phyloP scores from a whole-genome alignment of 2,888 invertebrate species.

The Xanthorhoe spadicearia region DNA sequence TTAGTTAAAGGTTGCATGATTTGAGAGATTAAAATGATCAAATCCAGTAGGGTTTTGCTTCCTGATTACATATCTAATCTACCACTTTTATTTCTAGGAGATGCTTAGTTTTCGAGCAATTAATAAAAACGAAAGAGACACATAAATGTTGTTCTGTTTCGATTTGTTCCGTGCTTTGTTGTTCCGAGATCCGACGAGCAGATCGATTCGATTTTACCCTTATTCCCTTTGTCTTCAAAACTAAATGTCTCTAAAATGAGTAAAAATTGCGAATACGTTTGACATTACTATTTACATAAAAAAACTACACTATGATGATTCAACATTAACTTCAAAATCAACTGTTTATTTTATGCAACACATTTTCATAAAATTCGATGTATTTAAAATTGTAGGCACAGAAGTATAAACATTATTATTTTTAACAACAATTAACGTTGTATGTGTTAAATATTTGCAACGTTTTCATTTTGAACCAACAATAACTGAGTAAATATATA shows the following conservation, averaged over 20 bases:
- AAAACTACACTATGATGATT: background rate
- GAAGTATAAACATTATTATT: slow-evolving; percentile 15
- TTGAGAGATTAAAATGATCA: too few relatives aligned
- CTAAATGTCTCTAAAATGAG: too few relatives aligned
- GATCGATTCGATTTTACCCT: background rate
- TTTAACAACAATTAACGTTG: slow-evolving; percentile 20
- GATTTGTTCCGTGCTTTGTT: too few relatives aligned
- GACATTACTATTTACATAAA: background rate
- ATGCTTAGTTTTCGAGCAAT: too few relatives aligned
- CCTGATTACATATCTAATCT: too few relatives aligned
- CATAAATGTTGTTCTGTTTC: too few relatives aligned
- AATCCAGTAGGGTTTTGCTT: too few relatives aligned
- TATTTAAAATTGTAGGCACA: slow-evolving; percentile 24
- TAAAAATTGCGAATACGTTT: background rate
- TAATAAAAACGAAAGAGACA: too few relatives aligned
- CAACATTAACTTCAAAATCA: slow-evolving; percentile 2
- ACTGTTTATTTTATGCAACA: slow-evolving; percentile 2
- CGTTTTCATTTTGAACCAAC: slow-evolving; percentile 12
- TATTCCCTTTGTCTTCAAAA: too few relatives aligned
- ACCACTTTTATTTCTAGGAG: too few relatives aligned
- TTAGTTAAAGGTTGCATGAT: too few relatives aligned
- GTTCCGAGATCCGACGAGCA: too few relatives aligned
- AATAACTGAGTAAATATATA: slow-evolving; percentile 2
- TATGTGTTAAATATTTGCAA: slow-evolving; percentile 17
- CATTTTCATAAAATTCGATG: slow-evolving; percentile 9